Percentiles rank a stretch among this genome's conserved stretches.
Conservation (phyloP, 2,888 invertebrate species). For the Lepetodrilus schrolli region DNA sequence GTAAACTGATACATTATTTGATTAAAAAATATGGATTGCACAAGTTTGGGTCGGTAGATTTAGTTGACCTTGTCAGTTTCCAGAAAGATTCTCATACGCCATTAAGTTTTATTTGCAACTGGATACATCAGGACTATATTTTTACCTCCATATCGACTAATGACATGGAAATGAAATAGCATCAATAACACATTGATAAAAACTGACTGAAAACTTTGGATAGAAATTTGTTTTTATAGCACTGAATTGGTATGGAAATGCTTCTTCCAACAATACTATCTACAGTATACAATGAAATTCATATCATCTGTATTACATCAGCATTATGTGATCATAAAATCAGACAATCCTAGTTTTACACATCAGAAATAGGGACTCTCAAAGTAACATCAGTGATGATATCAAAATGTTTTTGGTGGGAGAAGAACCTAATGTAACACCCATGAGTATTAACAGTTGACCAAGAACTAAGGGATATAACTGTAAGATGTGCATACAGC, state of each 20-base stretch:
- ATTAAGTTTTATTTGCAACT: not conserved
- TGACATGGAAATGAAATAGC: not conserved
- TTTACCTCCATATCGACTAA: not conserved
- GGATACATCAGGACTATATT: not conserved
- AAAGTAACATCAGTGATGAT: too few relatives aligned
- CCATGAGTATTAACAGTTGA: too few relatives aligned
- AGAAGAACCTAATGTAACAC: too few relatives aligned
- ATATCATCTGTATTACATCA: not conserved
- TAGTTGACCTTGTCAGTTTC: not conserved
- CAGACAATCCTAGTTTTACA: too few relatives aligned
- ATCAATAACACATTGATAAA: not conserved
- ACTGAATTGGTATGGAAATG: too few relatives aligned
- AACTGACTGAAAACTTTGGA: not conserved
- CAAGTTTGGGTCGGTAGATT: not conserved
- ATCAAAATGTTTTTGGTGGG: too few relatives aligned
- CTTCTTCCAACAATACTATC: too few relatives aligned
- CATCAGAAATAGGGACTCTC: too few relatives aligned
- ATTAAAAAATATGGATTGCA: conserved; percentile 7
- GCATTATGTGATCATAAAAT: too few relatives aligned
- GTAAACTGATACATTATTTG: conserved; percentile 10
- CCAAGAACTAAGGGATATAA: too few relatives aligned
- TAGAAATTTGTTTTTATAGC: not conserved
- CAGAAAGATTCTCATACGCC: not conserved
- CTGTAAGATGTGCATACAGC: too few relatives aligned
- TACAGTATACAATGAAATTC: too few relatives aligned